Base-by-base conservation (phyloP, 2,888 invertebrate genomes). In the Branchipolynoe longqiensis region DNA sequence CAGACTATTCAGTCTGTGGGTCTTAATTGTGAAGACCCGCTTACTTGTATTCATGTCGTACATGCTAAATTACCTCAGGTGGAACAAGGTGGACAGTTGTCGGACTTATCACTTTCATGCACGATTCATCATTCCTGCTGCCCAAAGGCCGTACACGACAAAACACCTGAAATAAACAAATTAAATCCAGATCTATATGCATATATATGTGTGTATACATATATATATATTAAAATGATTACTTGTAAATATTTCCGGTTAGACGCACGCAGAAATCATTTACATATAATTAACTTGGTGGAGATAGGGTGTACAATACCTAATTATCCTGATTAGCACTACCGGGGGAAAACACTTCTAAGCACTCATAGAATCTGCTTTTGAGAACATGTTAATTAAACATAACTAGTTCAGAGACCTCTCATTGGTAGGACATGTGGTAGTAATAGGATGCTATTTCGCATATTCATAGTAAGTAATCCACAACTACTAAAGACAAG, bases 101-200 rank as follows among this genome's bases (percentile, higher is more conserved):
- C 8, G 92, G 90, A 86, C 91, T 91, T 2, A 93, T 54, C 18
- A 93, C 89, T 62, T 91, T 92, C 8, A 94, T 89, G 88, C 94
- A 94, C 2, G 90, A 89, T 33, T 94, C 95, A 25, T 96, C 95
- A 83, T 95, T 95, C 14, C 90, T 89, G 91, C 96, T 91, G 59
- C 93, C 96, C 92, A 97, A 94, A 0, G 98, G 98, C 18, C 97
- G 95, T 25, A 98, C 94, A 31, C 98, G 95, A 92, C 98, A 98
- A 91, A 95, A 98, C 0, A 98, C 98, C 94, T 97, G 88, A 18
- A 84, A 83, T 4, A 59, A 1, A 69, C 33, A 33, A 78, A 82
- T 25, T n/a, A 48, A 28, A 85, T 1, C 8, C 2, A 48, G 18
- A 18, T 8, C 48, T 48, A 18, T 48, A 18, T 48, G 8, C 18